Percentiles rank a stretch among this genome's conserved stretches.
Evolutionary conservation across 2,888 invertebrate species (phyloP).

Genomic region (Caenorhabditis angaria): DNA sequence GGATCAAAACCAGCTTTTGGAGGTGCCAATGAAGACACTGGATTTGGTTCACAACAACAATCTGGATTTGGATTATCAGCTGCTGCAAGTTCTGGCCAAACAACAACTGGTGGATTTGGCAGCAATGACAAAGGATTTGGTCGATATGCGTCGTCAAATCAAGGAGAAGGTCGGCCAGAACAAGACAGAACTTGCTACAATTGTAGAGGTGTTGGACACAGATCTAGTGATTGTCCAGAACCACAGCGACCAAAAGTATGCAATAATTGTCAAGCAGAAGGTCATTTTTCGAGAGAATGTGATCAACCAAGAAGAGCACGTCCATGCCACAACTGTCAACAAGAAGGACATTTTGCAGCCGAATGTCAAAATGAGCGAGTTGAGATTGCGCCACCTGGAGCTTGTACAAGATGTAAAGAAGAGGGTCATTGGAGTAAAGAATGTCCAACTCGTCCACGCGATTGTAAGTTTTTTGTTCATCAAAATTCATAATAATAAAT

Average conservation of each 20-base stretch:
- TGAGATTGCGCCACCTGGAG: conserved; percentile 16
- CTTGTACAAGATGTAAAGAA: conserved; percentile 27
- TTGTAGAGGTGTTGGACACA: background rate
- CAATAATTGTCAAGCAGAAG: conserved; percentile 19
- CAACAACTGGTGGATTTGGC: too few relatives aligned
- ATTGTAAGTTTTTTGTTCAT: conserved; percentile 16
- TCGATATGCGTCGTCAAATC: too few relatives aligned
- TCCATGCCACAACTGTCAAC: conserved; percentile 21
- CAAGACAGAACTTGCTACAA: background rate
- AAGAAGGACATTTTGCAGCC: conserved; percentile 27
- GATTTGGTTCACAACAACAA: too few relatives aligned
- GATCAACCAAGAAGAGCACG: background rate
- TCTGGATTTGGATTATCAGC: too few relatives aligned
- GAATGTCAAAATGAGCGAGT: conserved; percentile 26
- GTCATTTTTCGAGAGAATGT: conserved; percentile 21
- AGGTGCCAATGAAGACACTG: too few relatives aligned
- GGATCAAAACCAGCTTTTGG: too few relatives aligned
- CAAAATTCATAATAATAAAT: background rate
- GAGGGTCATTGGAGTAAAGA: conserved; percentile 32
- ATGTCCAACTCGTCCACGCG: conserved; percentile 25
- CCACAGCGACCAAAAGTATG: conserved; percentile 4
- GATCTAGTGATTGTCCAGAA: background rate
- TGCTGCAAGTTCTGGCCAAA: too few relatives aligned
- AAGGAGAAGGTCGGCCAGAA: background rate
- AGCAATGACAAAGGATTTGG: too few relatives aligned